Evolutionary conservation across 2,888 invertebrate genomes (phyloP).

Genomic region (Aethes cnicana): DNA sequence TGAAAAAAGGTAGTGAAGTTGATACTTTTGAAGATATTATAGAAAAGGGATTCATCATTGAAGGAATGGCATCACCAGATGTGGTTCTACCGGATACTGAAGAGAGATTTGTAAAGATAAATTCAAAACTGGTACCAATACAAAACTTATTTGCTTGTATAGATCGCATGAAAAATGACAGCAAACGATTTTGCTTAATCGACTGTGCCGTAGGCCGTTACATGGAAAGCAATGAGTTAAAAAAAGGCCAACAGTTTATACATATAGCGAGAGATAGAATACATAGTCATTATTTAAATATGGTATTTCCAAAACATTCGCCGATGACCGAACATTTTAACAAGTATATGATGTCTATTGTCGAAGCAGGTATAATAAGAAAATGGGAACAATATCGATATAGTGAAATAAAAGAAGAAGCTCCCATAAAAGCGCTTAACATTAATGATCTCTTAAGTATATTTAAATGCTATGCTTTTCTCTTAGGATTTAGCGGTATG

Average conservation of each 20-base stretch:
- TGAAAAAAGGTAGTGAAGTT: constrained; percentile 67
- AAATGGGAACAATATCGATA: constrained; percentile 73
- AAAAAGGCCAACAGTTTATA: constrained; percentile 68
- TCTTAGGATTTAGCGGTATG: constrained; percentile 42
- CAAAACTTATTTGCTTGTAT: constrained; percentile 56
- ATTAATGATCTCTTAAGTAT: constrained; percentile 59
- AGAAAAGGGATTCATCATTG: constrained; percentile 62
- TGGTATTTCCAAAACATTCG: constrained; percentile 60
- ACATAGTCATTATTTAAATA: constrained; percentile 66
- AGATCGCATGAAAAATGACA: constrained; percentile 53
- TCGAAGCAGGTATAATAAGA: constrained; percentile 66
- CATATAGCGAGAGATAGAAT: constrained; percentile 68
- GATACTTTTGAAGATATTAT: constrained; percentile 71
- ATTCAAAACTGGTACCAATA: constrained; percentile 55
- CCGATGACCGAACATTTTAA: constrained; percentile 56
- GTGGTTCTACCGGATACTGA: constrained; percentile 63
- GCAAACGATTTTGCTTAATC: constrained; percentile 62
- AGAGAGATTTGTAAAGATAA: constrained; percentile 56
- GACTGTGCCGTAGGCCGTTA: constrained; percentile 70
- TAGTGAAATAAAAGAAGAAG: constrained; percentile 62
- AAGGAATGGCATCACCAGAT: constrained; percentile 73
- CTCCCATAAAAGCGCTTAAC: constrained; percentile 52
- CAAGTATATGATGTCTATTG: constrained; percentile 53
- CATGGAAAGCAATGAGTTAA: constrained; percentile 56
- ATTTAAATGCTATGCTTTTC: constrained; percentile 52